Evolutionary conservation across 2,113 vertebrate species (phyloP), one percentile per base, ranked within the genome.

Genomic region (Tachysurus vachellii): DNA sequence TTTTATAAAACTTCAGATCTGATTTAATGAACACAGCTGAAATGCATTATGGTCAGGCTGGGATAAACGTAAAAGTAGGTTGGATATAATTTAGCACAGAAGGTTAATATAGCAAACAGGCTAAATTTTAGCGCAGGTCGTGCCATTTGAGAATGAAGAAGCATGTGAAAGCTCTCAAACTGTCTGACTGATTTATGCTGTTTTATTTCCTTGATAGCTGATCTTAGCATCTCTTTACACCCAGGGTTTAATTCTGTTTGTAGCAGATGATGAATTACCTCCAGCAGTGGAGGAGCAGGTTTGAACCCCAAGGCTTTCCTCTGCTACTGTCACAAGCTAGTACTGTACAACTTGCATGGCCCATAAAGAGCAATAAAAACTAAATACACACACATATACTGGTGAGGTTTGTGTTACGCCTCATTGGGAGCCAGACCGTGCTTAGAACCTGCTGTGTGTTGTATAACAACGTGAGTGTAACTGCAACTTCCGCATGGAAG

Each of bases 181-280:
- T 94, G 93, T 95, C 93, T 88, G 12, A 68, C 91, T 94, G 94
- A 94, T 95, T 94, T 94, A 94, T 93, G 88, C 90, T 88, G 17
- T 89, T 42, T 84, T 89, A 88, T 86, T 81, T 80, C 64, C 80
- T 75, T 68, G 59, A 68, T 71, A 75, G 47, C 17, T 47, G 71
- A 66, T 88, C 53, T 88, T 85, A 66, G 42, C 82, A 68, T 82
- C n/a, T 84, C 75, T 50, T 64, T 59, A 80, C 86, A 85, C 54
- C 53, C 26, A 23, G 28, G 50, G 77, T 84, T 85, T 85, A 81
- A 80, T 91, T 92, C 86, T 90, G 23, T n/a, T 89, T 91, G 89
- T 83, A 90, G 73, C 85, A 85, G 89, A 85, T 93, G 93, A 95
- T 94, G 83, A 92, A 94, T 93, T 88, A 92, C 87, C 89, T 86